Evolutionary conservation across 2,888 invertebrate genomes (phyloP).

Genomic region (Drosophila kokeensis): DNA sequence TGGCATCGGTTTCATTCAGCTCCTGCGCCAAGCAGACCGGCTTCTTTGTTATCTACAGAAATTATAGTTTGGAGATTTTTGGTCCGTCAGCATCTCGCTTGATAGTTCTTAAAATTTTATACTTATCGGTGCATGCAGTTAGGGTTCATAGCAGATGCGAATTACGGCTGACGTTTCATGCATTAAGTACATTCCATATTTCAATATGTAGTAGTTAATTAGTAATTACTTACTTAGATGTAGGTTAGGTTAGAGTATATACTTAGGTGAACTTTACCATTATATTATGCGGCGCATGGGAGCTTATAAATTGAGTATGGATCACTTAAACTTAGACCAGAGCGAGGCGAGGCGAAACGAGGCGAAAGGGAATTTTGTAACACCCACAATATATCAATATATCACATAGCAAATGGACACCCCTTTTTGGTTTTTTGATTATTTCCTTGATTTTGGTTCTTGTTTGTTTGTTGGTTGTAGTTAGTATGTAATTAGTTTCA

Average conservation of each 20-base stretch:
- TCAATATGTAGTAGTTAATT: slow-evolving; percentile 20
- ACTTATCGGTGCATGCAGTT: slow-evolving; percentile 67
- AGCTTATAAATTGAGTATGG: slow-evolving; percentile 57
- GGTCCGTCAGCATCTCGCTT: slow-evolving; percentile 7
- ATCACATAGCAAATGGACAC: slow-evolving; percentile 66
- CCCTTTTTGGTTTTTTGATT: slow-evolving; percentile 38
- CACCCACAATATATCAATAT: slow-evolving; percentile 56
- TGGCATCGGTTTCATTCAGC: slow-evolving; percentile 32
- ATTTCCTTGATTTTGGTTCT: slow-evolving; percentile 19
- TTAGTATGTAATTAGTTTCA: slow-evolving; percentile 68
- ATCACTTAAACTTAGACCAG: slow-evolving; percentile 67
- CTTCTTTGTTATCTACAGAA: slow-evolving; percentile 59
- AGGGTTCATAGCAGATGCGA: slow-evolving; percentile 43
- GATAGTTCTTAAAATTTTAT: slow-evolving; percentile 24
- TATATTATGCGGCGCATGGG: slow-evolving; percentile 62
- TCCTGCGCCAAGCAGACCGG: slow-evolving; percentile 44
- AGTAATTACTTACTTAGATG: slow-evolving; percentile 53
- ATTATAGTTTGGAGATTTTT: slow-evolving; percentile 30
- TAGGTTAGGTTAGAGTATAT: slow-evolving; percentile 42
- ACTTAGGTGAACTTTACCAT: slow-evolving; percentile 68
- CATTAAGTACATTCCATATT: slow-evolving; percentile 16
- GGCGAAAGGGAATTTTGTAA: slow-evolving; percentile 52
- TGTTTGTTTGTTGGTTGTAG: slow-evolving; percentile 32
- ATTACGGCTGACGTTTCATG: slow-evolving; percentile 26
- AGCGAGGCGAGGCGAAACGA: slow-evolving; percentile 47